Conservation (phyloP, 2,888 invertebrate genomes). For the Caenorhabditis macrosperma region DNA sequence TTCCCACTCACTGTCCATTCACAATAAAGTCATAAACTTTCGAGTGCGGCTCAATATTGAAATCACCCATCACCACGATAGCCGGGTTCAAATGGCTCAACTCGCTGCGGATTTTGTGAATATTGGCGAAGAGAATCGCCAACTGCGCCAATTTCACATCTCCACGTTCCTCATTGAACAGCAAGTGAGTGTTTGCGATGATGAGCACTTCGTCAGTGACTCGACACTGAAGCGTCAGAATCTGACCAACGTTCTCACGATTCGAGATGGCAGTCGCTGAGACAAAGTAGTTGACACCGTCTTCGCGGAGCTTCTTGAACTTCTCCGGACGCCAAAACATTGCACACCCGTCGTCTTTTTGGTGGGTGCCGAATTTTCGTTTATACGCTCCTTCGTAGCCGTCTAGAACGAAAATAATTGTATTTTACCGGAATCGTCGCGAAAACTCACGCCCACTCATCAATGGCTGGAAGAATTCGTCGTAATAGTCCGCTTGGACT, state of each 20-base stretch:
- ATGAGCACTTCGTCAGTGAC: constrained; percentile 82
- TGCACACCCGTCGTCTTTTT: constrained; percentile 90
- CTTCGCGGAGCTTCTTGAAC: constrained; percentile 85
- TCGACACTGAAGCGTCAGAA: constrained; percentile 61
- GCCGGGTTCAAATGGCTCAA: constrained; percentile 82
- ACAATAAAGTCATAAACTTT: constrained; percentile 86
- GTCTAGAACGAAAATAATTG: constrained; percentile 43
- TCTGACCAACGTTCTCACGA: constrained; percentile 72
- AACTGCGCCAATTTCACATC: constrained; percentile 93
- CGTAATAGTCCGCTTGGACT: constrained; percentile 63
- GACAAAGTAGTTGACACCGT: constrained; percentile 86
- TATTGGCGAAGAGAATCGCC: constrained; percentile 88
- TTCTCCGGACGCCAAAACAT: constrained; percentile 85
- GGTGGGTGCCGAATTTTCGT: constrained; percentile 82
- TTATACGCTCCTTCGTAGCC: constrained; percentile 62
- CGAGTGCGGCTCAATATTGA: constrained; percentile 89
- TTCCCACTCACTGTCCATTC: constrained; percentile 69
- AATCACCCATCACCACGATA: constrained; percentile 92
- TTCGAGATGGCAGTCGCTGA: constrained; percentile 67
- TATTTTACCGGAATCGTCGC: neutral
- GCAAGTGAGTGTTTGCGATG: constrained; percentile 93
- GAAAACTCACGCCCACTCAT: constrained; percentile 50
- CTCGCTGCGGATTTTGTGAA: constrained; percentile 84
- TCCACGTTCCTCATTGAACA: constrained; percentile 91
- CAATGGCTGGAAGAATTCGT: constrained; percentile 44